Evolutionary conservation across 2,797 vertebrate genomes (phyloP).

Genomic region (Corythornis leucogaster): DNA sequence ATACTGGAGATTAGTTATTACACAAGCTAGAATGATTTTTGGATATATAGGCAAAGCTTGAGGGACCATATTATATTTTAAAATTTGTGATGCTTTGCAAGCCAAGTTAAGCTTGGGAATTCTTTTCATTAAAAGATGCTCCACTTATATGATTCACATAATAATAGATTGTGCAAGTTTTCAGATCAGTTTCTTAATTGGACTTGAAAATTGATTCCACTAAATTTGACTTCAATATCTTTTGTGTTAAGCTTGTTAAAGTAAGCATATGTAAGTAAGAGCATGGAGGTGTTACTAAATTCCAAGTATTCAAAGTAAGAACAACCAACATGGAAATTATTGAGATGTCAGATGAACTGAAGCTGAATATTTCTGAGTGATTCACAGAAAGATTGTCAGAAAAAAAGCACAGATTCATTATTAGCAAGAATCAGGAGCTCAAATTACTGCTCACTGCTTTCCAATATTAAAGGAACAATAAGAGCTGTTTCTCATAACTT

Average conservation of each 20-base stretch:
- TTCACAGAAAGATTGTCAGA: background rate
- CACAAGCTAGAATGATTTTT: background rate
- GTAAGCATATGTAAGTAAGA: background rate
- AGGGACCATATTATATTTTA: background rate
- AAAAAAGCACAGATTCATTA: background rate
- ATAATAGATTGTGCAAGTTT: background rate
- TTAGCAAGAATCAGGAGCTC: background rate
- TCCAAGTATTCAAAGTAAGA: background rate
- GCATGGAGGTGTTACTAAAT: background rate
- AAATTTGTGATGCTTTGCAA: background rate
- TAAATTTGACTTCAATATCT: background rate
- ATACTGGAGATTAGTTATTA: background rate
- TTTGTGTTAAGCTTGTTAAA: background rate
- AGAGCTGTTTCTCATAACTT: background rate
- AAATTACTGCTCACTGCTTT: background rate
- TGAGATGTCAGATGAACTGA: slow-evolving; percentile 23
- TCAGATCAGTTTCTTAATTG: background rate
- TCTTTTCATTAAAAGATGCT: background rate
- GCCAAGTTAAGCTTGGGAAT: background rate
- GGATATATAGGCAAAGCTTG: background rate
- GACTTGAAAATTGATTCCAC: background rate
- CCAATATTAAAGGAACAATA: background rate
- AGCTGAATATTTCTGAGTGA: slow-evolving; percentile 27
- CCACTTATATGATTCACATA: background rate
- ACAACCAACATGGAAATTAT: background rate